Base-by-base conservation (phyloP, 2,888 invertebrate species). In the Ormyrus thymus region DNA sequence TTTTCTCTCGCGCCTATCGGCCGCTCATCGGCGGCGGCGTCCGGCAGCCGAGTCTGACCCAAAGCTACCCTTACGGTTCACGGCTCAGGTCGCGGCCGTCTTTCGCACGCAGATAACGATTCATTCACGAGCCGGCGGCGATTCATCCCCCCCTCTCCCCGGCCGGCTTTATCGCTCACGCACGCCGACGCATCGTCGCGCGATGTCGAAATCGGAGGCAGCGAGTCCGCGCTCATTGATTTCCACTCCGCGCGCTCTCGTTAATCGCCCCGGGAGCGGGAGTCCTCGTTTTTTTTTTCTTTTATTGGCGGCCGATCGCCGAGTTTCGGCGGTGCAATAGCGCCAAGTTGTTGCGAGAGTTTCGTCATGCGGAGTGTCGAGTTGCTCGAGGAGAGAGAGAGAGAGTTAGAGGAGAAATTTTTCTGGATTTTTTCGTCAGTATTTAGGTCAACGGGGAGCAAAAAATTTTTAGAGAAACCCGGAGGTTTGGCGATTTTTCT, bases 51-150 rank as follows among this genome's bases (percentile, higher is more conserved):
- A 29, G 29, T 29, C 29, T 29, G 29, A 29, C 29, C 29, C 29
- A 29, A 29, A 29, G 29, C 29, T 29, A 29, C 29, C 29, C 29
- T 29, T 29, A 83, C 82, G 82, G 85, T 85, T 87, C 85, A 83
- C 81, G 82, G 83, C 83, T 82, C 82, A 81, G 84, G 84, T 85
- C 84, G 81, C 83, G 84, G 84, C 83, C 84, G 81, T 82, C 83
- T 82, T 81, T 7, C 77, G 45, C 65, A 59, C 80, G 13, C 81
- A 83, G 87, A 88, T 87, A 87, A 86, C 84, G 85, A 86, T 86
- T 86, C 87, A 87, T 87, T 87, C 87, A 88, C 85, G 85, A 86
- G 79, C 10, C 55, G 48, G 43, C 50, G 0, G n/a, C 66, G 59
- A 8, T 5, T 9, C 3, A 7, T 1, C 65, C 75, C 29, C 29